Evolutionary conservation across 1,140 invertebrate species (phyloP), one percentile per base, ranked within the genome.

Genomic region (Bombus terrestris): DNA sequence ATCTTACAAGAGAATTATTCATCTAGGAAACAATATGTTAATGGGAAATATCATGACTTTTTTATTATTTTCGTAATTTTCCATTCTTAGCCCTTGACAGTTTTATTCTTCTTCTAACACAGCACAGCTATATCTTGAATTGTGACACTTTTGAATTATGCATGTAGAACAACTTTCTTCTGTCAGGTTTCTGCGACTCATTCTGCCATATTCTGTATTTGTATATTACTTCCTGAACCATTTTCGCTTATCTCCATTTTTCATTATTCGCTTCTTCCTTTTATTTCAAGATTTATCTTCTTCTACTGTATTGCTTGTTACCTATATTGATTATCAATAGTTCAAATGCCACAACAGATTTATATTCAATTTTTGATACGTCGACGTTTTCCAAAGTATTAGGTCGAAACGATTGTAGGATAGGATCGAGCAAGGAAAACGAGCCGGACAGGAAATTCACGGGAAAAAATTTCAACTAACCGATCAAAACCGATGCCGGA

Each of bases 401-500:
- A 43, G 18, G 47, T 53, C 47, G 6, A 53, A 53, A 22, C 18
- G 47, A 53, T 53, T 32, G 2, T 3, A 73, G 25, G 25, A 15
- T n/a, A 57, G 57, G 32, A 64, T 64, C 39, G 39, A 32, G 15
- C 28, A 64, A 64, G 37, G 3, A 79, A 10, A 79, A 43, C 53
- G 25, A 57, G 22, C 15, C 2, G 6, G 35, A 32, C 3, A 28
- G 28, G 35, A 80, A 80, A 69, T 69, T 25, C 68, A 12, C 10
- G 59, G 9, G 25, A 41, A 18, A 72, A 82, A 64, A 35, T 41
- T 41, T 28, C 47, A 68, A 3, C 32, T 18, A 32, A 68, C 18
- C 73, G 81, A 69, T 83, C 81, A 22, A 53, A 53, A 53, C 37
- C 62, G 75, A 53, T 12, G 22, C 22, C 15, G 22, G 41, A 69